phyloP scores from a whole-genome alignment of 1,140 invertebrate genomes.

The Cyphomyrmex costatus region DNA sequence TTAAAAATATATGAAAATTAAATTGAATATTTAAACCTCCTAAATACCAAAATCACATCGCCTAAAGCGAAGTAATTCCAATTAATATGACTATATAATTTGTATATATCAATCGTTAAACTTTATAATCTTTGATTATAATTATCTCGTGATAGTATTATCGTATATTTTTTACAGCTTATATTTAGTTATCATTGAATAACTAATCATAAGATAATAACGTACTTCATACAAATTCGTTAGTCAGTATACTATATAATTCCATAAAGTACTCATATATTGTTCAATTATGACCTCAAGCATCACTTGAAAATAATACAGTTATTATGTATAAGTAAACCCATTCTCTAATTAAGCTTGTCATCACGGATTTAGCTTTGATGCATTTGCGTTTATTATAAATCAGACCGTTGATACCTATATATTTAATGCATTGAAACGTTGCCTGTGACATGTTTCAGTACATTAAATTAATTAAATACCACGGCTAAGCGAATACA shows the following conservation, averaged over 20 bases:
- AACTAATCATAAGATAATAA: background rate
- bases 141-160: background rate
- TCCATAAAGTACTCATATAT: conserved; percentile 18
- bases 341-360: conserved; percentile 38
- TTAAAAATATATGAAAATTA: background rate
- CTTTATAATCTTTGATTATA: background rate
- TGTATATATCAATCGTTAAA: background rate
- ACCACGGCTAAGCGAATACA: background rate
- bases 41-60: background rate
- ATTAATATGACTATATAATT: background rate
- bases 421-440: conserved; percentile 5
- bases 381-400: conserved; percentile 29
- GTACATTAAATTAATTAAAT: conserved; percentile 38
- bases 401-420: conserved; percentile 16
- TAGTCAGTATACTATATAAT: background rate
- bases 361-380: conserved; percentile 4
- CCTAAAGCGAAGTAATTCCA: conserved; percentile 14
- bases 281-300: conserved; percentile 8
- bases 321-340: conserved; percentile 15
- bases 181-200: background rate
- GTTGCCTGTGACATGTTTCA: background rate
- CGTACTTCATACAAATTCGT: background rate
- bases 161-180: background rate
- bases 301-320: conserved; percentile 5
- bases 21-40: background rate